Percentiles rank a stretch among this genome's conserved stretches.
Conservation (phyloP, 2,113 vertebrate species). For the Myotis lucifugus region DNA sequence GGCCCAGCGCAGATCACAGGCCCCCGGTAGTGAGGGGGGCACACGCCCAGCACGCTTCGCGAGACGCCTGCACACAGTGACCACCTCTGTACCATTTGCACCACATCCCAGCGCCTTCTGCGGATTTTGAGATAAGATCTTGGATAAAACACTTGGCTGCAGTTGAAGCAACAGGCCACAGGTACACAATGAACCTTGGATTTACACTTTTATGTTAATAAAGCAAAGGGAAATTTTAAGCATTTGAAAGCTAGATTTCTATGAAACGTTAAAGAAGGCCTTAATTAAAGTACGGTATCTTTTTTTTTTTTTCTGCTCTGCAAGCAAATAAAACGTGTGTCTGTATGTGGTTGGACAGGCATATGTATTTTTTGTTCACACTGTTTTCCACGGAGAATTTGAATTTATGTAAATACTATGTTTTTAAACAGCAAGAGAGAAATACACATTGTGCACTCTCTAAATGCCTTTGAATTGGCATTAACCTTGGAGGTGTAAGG, state of each 20-base stretch:
- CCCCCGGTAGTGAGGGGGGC: background rate
- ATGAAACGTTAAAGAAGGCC: background rate
- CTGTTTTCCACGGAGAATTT: background rate
- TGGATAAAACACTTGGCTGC: background rate
- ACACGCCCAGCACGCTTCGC: background rate
- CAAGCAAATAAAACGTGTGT: background rate
- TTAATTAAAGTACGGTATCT: background rate
- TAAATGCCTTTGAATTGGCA: background rate
- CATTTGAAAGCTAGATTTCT: background rate
- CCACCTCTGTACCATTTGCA: background rate
- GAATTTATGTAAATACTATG: background rate
- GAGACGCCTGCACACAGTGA: background rate
- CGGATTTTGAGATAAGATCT: background rate
- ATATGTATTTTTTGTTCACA: background rate
- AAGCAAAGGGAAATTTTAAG: background rate
- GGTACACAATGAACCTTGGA: background rate
- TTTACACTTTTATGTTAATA: background rate
- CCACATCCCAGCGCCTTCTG: background rate
- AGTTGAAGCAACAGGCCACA: background rate
- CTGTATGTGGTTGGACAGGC: background rate
- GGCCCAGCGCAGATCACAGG: background rate
- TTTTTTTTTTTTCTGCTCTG: background rate
- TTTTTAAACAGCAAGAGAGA: conserved; percentile 2
- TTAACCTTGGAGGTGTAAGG: background rate
- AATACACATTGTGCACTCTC: background rate